These are phyloP conservation scores for Numenius phaeopus DNA, from an alignment of 2,797 vertebrate genomes.

Conservation along the genomic window DNA sequence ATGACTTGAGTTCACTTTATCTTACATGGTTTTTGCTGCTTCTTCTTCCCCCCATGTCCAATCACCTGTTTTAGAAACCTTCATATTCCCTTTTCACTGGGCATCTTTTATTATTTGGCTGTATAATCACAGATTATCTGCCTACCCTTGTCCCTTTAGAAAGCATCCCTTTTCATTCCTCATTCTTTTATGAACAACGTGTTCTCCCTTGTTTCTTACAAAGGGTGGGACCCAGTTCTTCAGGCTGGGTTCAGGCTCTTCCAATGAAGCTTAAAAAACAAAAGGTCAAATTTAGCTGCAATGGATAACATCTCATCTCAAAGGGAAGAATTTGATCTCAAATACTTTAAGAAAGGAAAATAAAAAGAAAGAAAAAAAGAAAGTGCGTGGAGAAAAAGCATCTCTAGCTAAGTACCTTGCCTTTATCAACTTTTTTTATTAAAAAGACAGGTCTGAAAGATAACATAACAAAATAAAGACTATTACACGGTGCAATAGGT, in stretches of 20 bases:
- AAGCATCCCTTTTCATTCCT: not conserved
- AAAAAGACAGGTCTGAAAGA: not conserved
- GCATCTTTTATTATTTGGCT: not conserved
- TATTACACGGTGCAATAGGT: not conserved
- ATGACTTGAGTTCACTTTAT: not conserved
- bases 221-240: not conserved
- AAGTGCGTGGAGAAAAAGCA: not conserved
- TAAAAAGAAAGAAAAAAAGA: not conserved
- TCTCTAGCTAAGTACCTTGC: not conserved
- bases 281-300: slow-evolving; percentile 9
- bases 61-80: not conserved
- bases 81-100: not conserved
- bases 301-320: not conserved
- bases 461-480: not conserved
- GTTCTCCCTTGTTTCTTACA: not conserved
- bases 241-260: not conserved
- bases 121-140: not conserved
- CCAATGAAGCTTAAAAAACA: not conserved
- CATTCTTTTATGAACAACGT: not conserved
- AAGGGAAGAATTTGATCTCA: not conserved
- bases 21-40: not conserved
- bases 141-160: not conserved
- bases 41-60: accelerated
- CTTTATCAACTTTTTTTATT: not conserved
- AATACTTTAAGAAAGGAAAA: not conserved